Evolutionary conservation across 2,888 invertebrate species (phyloP).

Genomic region (Ptychoptera contaminata): DNA sequence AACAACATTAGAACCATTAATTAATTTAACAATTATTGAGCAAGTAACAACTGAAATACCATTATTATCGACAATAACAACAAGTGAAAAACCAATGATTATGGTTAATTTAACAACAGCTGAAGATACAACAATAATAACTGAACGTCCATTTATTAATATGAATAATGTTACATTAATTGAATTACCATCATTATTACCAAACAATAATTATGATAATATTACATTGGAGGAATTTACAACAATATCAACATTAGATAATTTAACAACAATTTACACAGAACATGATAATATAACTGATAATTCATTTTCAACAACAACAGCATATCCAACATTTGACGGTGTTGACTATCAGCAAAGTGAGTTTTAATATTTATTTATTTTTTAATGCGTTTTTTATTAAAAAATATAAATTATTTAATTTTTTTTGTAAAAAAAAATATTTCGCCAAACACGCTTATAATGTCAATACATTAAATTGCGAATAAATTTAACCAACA

Average conservation of each 20-base stretch:
- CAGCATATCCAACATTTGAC: slow-evolving; percentile 21
- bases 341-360: slow-evolving; percentile 30
- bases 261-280: neutral
- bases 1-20: neutral
- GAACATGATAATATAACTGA: neutral
- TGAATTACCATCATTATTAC: too few species aligned
- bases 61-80: slow-evolving; percentile 2
- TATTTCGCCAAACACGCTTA: neutral
- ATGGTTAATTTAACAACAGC: too few species aligned
- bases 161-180: too few species aligned
- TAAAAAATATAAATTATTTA: too few species aligned
- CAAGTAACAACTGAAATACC: neutral
- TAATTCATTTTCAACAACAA: slow-evolving; percentile 10
- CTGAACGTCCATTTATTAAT: too few species aligned
- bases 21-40: neutral
- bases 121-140: too few species aligned
- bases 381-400: neutral
- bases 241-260: neutral
- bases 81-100: neutral
- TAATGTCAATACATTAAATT: neutral
- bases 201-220: slow-evolving; percentile 8
- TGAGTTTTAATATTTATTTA: slow-evolving; percentile 17
- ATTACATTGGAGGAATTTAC: too few species aligned
- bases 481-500: neutral
- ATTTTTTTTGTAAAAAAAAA: neutral